Evolutionary conservation across 2,888 invertebrate genomes (phyloP).

Genomic region (Cataglyphis livida): DNA sequence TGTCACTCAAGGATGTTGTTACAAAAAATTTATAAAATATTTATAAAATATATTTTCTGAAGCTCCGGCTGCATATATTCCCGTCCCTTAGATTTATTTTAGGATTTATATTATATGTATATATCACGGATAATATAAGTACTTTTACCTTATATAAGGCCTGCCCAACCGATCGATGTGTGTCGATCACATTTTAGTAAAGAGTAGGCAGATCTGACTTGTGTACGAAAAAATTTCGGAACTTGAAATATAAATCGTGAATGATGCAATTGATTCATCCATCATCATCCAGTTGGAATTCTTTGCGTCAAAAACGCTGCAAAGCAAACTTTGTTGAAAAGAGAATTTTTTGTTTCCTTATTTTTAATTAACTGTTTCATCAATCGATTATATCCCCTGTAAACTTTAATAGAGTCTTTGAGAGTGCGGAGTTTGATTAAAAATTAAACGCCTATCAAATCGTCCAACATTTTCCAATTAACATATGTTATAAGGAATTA

Average conservation of each 20-base stretch:
- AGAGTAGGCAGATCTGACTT: too few relatives aligned
- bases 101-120: not conserved
- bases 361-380: not conserved
- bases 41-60: conserved; percentile 1
- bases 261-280: conserved; percentile 3
- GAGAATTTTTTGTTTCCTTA: not conserved
- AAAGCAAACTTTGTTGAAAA: not conserved
- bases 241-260: not conserved
- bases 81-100: conserved; percentile 4
- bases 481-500: not conserved
- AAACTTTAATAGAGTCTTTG: not conserved
- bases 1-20: conserved; percentile 6
- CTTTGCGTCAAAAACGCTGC: not conserved
- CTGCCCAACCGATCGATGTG: too few relatives aligned
- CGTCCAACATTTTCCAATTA: not conserved
- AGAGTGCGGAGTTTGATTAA: not conserved
- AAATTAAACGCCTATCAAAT: not conserved
- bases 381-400: not conserved
- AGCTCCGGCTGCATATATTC: not conserved
- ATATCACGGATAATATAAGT: not conserved
- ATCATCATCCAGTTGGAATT: not conserved
- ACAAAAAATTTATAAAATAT: not conserved
- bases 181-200: too few relatives aligned
- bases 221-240: not conserved
- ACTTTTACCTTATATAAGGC: not conserved